Conservation (phyloP, 2,888 invertebrate species). For the Melinopterus prodromus region DNA sequence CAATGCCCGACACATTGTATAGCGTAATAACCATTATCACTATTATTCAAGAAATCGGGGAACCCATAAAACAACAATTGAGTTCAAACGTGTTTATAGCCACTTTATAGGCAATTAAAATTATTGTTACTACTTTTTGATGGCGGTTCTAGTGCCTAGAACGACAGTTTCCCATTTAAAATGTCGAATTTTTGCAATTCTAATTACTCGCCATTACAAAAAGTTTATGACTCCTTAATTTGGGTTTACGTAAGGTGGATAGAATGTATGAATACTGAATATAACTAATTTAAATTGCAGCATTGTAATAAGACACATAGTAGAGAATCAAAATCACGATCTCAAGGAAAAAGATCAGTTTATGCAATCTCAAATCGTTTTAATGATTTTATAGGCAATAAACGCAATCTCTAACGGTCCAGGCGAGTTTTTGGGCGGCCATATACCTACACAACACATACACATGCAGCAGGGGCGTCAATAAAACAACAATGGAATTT, state of each 20-base stretch:
- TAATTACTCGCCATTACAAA: background rate
- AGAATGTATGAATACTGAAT: background rate
- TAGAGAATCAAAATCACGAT: background rate
- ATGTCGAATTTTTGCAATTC: constrained; percentile 4
- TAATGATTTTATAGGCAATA: background rate
- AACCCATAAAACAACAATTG: background rate
- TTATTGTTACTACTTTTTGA: background rate
- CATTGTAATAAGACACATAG: background rate
- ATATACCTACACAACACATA: background rate
- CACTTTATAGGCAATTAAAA: background rate
- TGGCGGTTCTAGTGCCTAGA: background rate
- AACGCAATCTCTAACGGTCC: background rate
- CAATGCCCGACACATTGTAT: background rate
- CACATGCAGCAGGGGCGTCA: background rate
- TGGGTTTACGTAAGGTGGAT: background rate
- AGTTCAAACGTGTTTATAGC: background rate
- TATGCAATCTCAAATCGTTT: background rate
- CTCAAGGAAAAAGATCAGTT: background rate
- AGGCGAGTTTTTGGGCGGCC: background rate
- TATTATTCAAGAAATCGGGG: background rate
- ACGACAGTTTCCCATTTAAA: constrained; percentile 4
- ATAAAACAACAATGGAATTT: background rate
- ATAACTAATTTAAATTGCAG: background rate
- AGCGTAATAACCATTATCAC: background rate
- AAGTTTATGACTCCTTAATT: background rate